Percentiles rank a stretch among this genome's conserved stretches.
These are phyloP conservation scores for Aeoliscus strigatus DNA, from an alignment of 2,797 vertebrate genomes.

Conservation along the genomic window DNA sequence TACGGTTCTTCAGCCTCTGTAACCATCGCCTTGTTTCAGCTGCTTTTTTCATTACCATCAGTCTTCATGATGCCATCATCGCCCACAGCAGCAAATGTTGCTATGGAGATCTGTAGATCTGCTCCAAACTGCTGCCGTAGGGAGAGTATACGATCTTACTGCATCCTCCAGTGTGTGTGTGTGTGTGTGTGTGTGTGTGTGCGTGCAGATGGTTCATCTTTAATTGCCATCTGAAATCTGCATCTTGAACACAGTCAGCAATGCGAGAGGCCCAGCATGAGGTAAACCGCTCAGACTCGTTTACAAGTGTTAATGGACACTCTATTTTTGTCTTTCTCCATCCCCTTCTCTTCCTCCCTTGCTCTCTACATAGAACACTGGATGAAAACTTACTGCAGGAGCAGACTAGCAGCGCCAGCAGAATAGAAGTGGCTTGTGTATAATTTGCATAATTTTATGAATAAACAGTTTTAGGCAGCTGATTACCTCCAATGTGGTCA, in stretches of 20 bases:
- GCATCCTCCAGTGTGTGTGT: constrained; percentile 7
- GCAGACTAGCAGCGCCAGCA: constrained; percentile 2
- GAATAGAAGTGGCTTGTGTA: constrained; percentile 13
- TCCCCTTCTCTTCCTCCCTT: constrained; percentile 17
- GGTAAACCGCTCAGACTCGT: constrained; percentile 69
- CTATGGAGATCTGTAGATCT: constrained; percentile 71
- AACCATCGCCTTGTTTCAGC: constrained; percentile 27
- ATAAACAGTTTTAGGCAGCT: constrained; percentile 27
- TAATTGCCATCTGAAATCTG: constrained; percentile 72
- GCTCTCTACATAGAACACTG: neutral
- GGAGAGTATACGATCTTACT: constrained; percentile 28
- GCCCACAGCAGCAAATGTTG: constrained; percentile 64
- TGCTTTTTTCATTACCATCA: constrained; percentile 61
- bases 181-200: constrained; percentile 18
- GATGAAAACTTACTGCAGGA: constrained; percentile 21
- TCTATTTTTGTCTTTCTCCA: constrained; percentile 47
- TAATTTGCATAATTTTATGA: constrained; percentile 32
- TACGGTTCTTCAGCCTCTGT: no score
- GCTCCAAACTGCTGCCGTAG: constrained; percentile 45
- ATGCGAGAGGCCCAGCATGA: constrained; percentile 63
- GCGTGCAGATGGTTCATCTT: constrained; percentile 54
- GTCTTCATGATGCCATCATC: constrained; percentile 63
- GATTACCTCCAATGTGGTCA: constrained; percentile 32
- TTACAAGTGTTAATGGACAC: constrained; percentile 69
- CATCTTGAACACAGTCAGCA: constrained; percentile 63